Conservation (phyloP, 2,113 vertebrate species). For the Saguinus imperator region DNA sequence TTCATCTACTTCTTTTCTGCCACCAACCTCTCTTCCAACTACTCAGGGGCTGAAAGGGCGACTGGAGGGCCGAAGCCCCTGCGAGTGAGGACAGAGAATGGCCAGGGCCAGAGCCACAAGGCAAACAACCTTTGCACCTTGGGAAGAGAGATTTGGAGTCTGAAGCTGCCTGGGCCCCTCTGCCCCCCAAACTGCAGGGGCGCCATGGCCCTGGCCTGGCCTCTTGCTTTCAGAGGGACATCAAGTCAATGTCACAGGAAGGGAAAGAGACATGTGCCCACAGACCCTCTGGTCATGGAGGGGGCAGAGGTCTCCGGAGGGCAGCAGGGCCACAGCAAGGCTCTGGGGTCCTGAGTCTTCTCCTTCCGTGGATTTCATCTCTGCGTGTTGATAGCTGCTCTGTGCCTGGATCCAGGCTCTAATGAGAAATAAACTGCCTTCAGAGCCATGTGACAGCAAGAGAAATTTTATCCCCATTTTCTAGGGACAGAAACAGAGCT, state of each 20-base stretch:
- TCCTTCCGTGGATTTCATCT: not conserved
- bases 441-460: not conserved
- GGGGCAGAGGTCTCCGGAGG: not conserved
- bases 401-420: not conserved
- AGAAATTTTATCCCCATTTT: not conserved
- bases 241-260: not conserved
- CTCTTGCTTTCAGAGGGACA: not conserved
- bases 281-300: not conserved
- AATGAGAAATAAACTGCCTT: slow-evolving; percentile 32
- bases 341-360: not conserved
- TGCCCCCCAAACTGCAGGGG: not conserved
- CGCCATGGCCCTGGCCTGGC: not conserved
- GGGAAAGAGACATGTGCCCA: not conserved
- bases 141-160: not conserved
- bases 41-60: not conserved
- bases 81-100: not conserved
- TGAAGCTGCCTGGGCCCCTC: not conserved
- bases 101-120: not conserved
- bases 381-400: not conserved
- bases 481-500: not conserved
- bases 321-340: not conserved
- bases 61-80: not conserved
- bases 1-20: slow-evolving; percentile 57
- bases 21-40: not conserved
- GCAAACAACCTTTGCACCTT: no score